phyloP scores from a whole-genome alignment of 2,888 invertebrate genomes.

The Ditylenchus weischeri region DNA sequence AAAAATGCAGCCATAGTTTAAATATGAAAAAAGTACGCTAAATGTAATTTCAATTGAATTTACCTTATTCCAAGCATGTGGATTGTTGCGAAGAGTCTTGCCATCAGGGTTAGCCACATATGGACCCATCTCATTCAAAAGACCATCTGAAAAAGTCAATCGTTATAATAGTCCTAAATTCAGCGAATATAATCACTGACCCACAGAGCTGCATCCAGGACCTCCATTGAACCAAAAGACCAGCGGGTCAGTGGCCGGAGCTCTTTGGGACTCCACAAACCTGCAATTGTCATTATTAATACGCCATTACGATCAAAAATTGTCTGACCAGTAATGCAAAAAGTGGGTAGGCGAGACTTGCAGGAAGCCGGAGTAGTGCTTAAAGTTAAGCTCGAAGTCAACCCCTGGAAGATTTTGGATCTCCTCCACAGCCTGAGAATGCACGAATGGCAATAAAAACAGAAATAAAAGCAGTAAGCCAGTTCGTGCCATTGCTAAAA shows the following conservation, averaged over 20 bases:
- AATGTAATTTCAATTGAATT: too few relatives aligned
- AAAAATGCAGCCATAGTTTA: too few relatives aligned
- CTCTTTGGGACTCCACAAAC: constrained; percentile 56
- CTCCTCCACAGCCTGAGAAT: constrained; percentile 34
- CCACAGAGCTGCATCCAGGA: constrained; percentile 62
- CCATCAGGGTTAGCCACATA: constrained; percentile 58
- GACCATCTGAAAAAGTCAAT: constrained; percentile 60
- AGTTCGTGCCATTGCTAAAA: too few relatives aligned
- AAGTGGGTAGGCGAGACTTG: constrained; percentile 60
- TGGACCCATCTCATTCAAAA: constrained; percentile 63
- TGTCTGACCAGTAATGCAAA: constrained; percentile 61
- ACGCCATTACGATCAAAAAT: constrained; percentile 7
- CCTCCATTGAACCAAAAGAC: constrained; percentile 59
- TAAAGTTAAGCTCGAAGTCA: constrained; percentile 50
- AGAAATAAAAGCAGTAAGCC: too few relatives aligned
- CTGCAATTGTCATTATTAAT: constrained; percentile 9
- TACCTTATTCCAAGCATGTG: constrained; percentile 58
- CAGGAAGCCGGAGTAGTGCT: constrained; percentile 56
- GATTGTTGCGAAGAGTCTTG: constrained; percentile 52
- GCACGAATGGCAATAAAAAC: too few relatives aligned
- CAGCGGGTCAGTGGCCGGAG: constrained; percentile 49
- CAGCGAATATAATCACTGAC: constrained; percentile 49
- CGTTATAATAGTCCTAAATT: constrained; percentile 16
- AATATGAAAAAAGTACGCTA: too few relatives aligned
- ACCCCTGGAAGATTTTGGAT: constrained; percentile 51